Evolutionary conservation across 2,888 invertebrate species (phyloP).

Genomic region (Cephus rjabovi): DNA sequence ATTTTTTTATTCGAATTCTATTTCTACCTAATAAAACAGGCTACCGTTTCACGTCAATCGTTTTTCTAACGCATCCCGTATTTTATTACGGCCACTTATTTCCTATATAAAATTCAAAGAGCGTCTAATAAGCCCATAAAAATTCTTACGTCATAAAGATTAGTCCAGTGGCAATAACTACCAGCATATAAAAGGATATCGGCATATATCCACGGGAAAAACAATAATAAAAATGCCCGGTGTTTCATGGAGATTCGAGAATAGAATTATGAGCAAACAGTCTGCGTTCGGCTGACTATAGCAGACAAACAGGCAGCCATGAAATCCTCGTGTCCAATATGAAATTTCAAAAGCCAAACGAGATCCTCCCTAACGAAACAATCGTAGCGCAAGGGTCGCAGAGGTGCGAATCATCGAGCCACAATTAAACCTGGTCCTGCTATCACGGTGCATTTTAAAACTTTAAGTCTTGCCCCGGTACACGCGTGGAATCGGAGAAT

Average conservation of each 20-base stretch:
- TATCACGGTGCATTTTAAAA: neutral
- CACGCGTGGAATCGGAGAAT: conserved; percentile 43
- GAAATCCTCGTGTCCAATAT: neutral
- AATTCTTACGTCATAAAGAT: neutral
- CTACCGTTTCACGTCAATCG: neutral
- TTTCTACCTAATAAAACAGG: neutral
- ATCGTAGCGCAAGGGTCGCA: neutral
- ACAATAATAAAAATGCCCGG: neutral
- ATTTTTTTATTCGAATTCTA: neutral
- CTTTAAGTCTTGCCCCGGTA: neutral
- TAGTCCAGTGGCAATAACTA: neutral
- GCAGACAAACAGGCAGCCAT: neutral
- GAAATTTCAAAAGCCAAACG: neutral
- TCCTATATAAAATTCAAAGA: neutral
- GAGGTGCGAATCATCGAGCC: neutral
- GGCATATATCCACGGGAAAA: neutral
- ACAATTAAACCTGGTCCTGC: neutral
- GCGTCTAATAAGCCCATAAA: neutral
- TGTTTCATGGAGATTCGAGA: neutral
- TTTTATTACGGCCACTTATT: neutral
- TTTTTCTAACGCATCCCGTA: neutral
- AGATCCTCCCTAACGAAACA: neutral
- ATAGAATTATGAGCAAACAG: neutral
- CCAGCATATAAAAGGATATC: neutral
- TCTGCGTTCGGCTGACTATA: neutral